Conservation (phyloP, 2,888 invertebrate genomes). For the Drosophila antonietae region DNA sequence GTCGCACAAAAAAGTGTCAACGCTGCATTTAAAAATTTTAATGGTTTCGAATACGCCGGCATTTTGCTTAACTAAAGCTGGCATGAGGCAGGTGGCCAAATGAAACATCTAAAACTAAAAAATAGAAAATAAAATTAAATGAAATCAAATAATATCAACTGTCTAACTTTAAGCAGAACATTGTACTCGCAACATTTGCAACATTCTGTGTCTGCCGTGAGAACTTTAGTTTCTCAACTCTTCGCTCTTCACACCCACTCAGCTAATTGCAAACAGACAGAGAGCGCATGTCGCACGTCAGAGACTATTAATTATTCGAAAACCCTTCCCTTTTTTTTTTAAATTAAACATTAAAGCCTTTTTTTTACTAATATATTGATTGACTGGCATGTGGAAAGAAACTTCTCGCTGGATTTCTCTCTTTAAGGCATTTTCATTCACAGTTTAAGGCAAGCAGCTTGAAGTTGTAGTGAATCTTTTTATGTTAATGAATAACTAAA, state of each 20-base stretch:
- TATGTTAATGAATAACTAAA: too few species aligned
- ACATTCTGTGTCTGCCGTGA: neutral
- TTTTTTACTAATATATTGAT: neutral
- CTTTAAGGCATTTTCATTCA: neutral
- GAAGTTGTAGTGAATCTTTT: too few species aligned
- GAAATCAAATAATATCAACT: slow-evolving; percentile 11
- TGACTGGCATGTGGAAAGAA: neutral
- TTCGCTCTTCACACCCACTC: neutral
- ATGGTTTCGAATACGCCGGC: slow-evolving; percentile 58
- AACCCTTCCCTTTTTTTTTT: neutral
- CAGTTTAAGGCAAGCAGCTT: too few species aligned
- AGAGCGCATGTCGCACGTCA: neutral
- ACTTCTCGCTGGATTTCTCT: neutral
- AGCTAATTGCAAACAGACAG: slow-evolving; percentile 6
- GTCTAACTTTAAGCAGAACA: slow-evolving; percentile 33
- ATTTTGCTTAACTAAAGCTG: slow-evolving; percentile 21
- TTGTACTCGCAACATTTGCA: neutral
- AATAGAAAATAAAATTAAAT: neutral
- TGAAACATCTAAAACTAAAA: neutral
- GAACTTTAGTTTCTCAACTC: neutral
- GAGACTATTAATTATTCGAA: slow-evolving; percentile 1
- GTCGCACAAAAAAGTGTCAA: slow-evolving; percentile 64
- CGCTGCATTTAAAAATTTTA: slow-evolving; percentile 78
- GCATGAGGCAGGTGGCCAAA: neutral
- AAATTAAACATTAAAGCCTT: neutral